Evolutionary conservation across 64 coral and sea anemone genomes (phyloP).

Genomic region (Platygyra sinensis): DNA sequence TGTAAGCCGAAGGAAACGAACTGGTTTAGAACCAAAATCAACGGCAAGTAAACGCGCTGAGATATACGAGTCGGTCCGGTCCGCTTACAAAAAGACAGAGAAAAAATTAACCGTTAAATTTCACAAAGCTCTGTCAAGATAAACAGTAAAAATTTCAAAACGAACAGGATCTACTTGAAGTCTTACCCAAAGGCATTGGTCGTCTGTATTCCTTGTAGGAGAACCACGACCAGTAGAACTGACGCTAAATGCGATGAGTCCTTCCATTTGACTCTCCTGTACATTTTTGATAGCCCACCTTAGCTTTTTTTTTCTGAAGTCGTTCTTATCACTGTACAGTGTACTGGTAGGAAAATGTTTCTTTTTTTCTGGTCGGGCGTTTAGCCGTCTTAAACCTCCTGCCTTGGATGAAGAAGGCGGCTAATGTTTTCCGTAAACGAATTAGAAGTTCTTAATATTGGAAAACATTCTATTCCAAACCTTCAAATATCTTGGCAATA

Average conservation of each 20-base stretch:
- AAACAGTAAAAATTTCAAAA: neutral
- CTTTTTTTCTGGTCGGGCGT: too few species aligned
- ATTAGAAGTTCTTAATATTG: slow-evolving; percentile 1
- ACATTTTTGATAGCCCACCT: neutral
- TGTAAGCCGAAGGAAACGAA: neutral
- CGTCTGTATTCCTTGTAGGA: slow-evolving; percentile 17
- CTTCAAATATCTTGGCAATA: slow-evolving; percentile 23
- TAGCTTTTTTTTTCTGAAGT: neutral
- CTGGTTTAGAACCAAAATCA: neutral
- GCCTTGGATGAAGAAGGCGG: neutral
- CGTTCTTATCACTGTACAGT: neutral
- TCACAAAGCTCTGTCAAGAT: neutral
- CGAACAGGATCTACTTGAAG: neutral
- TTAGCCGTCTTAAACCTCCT: neutral
- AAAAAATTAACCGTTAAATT: neutral
- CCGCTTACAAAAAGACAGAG: neutral
- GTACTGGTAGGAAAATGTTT: neutral
- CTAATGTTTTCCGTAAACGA: slow-evolving; percentile 6
- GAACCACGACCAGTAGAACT: neutral
- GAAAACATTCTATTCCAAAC: slow-evolving; percentile 20
- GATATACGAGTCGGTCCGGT: neutral
- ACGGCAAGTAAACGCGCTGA: neutral
- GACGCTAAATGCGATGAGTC: neutral
- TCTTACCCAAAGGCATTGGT: slow-evolving; percentile 12
- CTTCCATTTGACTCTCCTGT: neutral